Evolutionary conservation across 2,113 vertebrate species (phyloP).

Genomic region (Takifugu flavidus): DNA sequence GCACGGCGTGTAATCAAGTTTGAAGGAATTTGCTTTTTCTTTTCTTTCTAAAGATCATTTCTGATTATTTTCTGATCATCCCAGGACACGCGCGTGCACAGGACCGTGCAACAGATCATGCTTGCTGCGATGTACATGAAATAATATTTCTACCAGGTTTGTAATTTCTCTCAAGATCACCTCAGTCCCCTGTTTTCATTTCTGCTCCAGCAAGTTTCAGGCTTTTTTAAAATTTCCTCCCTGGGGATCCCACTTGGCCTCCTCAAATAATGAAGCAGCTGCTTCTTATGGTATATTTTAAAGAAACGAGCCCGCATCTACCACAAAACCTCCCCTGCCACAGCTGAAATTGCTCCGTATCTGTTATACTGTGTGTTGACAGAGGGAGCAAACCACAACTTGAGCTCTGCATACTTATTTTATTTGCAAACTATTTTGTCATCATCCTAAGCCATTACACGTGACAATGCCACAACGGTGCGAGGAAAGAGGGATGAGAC

Average conservation of each 20-base stretch:
- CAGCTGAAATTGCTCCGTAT: conserved; percentile 74
- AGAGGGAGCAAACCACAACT: conserved; percentile 71
- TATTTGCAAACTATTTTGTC: conserved; percentile 78
- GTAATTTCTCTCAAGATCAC: conserved; percentile 13
- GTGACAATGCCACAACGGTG: conserved; percentile 66
- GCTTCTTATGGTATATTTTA: conserved; percentile 70
- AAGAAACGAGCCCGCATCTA: conserved; percentile 69
- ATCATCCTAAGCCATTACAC: conserved; percentile 71
- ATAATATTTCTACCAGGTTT: conserved; percentile 7
- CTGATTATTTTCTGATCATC: no score
- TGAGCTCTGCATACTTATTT: conserved; percentile 67
- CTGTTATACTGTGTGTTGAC: conserved; percentile 69
- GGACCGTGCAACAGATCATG: no score
- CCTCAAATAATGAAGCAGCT: conserved; percentile 67
- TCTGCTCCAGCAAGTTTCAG: conserved; percentile 48
- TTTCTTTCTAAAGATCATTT: no score
- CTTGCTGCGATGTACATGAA: neutral
- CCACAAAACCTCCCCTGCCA: conserved; percentile 74
- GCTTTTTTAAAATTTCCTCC: neutral
- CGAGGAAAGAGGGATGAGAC: conserved; percentile 28
- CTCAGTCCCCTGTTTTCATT: conserved; percentile 32
- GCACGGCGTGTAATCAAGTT: no score
- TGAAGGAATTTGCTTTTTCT: no score
- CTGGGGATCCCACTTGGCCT: conserved; percentile 60
- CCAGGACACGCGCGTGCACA: no score